Percentiles rank a stretch among this genome's conserved stretches.
phyloP scores from a whole-genome alignment of 1,140 invertebrate species.

The Calephelis virginiensis region DNA sequence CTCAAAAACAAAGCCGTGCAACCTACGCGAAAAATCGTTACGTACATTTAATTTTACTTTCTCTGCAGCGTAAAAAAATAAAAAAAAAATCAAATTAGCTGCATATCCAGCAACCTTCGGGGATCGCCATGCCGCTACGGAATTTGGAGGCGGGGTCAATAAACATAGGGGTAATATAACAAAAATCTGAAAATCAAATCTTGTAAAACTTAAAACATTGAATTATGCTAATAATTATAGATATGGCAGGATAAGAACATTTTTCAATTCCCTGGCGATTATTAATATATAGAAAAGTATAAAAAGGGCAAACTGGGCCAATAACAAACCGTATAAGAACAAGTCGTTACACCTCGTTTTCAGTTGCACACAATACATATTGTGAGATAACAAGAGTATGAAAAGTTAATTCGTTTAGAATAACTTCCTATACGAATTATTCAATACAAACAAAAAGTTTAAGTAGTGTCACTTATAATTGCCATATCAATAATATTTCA shows the following conservation, averaged over 20 bases:
- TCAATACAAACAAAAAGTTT: too few species aligned
- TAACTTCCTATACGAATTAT: too few species aligned
- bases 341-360: too few species aligned
- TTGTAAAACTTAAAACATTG: conserved; percentile 28
- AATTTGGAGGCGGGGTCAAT: conserved; percentile 33
- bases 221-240: conserved; percentile 13
- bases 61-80: conserved; percentile 58
- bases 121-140: conserved; percentile 42
- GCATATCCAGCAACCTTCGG: conserved; percentile 27
- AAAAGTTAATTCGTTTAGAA: too few species aligned
- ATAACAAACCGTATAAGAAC: background rate
- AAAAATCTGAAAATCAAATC: conserved; percentile 53
- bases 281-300: background rate
- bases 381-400: too few species aligned
- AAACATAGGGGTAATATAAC: conserved; percentile 31
- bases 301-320: background rate
- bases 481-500: too few species aligned
- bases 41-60: conserved; percentile 67
- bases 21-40: conserved; percentile 32
- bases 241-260: background rate
- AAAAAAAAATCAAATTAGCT: conserved; percentile 37
- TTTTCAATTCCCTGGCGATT: background rate
- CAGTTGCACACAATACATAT: too few species aligned
- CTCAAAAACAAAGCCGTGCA: conserved; percentile 41
- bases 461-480: too few species aligned